Percentiles rank a stretch among this genome's conserved stretches.
Evolutionary conservation across 2,797 vertebrate genomes (phyloP).

Genomic region (Chromis chromis): DNA sequence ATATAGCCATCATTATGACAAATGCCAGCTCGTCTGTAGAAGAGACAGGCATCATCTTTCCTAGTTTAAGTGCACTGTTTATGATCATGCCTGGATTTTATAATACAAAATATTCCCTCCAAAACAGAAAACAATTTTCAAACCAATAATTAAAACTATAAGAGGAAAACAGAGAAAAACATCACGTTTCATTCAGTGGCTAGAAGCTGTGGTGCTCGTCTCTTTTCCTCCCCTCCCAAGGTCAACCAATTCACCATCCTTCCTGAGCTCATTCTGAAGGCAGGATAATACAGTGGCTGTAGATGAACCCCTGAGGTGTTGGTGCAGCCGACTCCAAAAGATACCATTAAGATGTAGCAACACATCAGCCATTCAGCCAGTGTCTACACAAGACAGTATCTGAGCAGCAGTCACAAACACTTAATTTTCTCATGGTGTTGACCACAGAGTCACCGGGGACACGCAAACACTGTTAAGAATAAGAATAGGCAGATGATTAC

Average conservation of each 20-base stretch:
- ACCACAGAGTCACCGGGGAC: constrained; percentile 40
- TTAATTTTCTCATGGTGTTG: constrained; percentile 56
- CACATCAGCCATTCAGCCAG: constrained; percentile 62
- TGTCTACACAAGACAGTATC: constrained; percentile 38
- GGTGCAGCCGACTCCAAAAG: constrained; percentile 48
- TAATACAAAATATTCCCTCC: too few relatives aligned
- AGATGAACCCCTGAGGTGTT: constrained; percentile 53
- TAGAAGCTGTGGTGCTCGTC: constrained; percentile 12
- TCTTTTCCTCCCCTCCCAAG: constrained; percentile 52
- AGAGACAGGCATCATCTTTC: constrained; percentile 7
- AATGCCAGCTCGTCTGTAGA: constrained; percentile 9
- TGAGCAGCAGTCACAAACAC: constrained; percentile 52
- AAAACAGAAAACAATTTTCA: too few relatives aligned
- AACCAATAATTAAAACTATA: neutral
- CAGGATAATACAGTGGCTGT: constrained; percentile 33
- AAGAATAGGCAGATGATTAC: constrained; percentile 29
- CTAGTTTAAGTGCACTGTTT: neutral
- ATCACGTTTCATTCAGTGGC: neutral
- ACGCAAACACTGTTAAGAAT: constrained; percentile 54
- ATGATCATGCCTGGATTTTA: neutral
- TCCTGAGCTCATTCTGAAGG: constrained; percentile 38
- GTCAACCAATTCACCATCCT: constrained; percentile 53
- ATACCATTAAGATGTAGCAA: constrained; percentile 40
- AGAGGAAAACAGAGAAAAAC: constrained; percentile 7
- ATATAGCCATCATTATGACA: constrained; percentile 26